A percentile compares a stretch with the other conserved stretches of the same genome.
Conservation (phyloP, 2,113 vertebrate species). For the Rallus limicola region DNA sequence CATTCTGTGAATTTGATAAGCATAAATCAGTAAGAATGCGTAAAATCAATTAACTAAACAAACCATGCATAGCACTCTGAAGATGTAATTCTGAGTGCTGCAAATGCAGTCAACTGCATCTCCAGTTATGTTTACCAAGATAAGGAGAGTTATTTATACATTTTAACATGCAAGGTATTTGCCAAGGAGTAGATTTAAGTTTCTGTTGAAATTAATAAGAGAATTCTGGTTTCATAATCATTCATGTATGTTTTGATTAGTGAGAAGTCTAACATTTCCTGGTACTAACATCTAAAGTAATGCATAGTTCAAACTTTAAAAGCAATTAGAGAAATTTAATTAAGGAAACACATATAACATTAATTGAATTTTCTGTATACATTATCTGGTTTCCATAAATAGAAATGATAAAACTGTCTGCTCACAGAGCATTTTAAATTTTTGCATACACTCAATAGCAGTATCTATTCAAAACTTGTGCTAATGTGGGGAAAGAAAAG, state of each 20-base stretch:
- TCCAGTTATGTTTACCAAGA: conserved; percentile 18
- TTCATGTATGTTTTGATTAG: conserved; percentile 34
- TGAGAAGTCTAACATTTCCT: conserved; percentile 23
- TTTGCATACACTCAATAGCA: background rate
- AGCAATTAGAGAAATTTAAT: conserved; percentile 29
- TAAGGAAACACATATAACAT: background rate
- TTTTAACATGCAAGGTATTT: conserved; percentile 21
- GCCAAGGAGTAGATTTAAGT: background rate
- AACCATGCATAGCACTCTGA: conserved; percentile 4
- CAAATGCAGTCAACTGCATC: conserved; percentile 9
- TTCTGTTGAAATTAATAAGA: conserved; percentile 37
- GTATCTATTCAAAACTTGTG: background rate
- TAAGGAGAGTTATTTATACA: background rate
- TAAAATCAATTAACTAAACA: conserved; percentile 72
- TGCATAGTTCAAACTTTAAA: background rate
- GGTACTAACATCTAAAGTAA: background rate
- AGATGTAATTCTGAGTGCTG: conserved; percentile 31
- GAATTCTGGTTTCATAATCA: conserved; percentile 23
- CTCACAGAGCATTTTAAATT: background rate
- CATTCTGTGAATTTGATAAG: conserved; percentile 47
- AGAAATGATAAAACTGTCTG: background rate
- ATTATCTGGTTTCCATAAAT: background rate
- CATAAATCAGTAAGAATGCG: conserved; percentile 39
- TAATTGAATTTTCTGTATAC: background rate
- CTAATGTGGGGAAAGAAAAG: background rate